These are phyloP conservation scores for Nyctalus aviator DNA, from an alignment of 2,797 vertebrate genomes.

Conservation along the genomic window DNA sequence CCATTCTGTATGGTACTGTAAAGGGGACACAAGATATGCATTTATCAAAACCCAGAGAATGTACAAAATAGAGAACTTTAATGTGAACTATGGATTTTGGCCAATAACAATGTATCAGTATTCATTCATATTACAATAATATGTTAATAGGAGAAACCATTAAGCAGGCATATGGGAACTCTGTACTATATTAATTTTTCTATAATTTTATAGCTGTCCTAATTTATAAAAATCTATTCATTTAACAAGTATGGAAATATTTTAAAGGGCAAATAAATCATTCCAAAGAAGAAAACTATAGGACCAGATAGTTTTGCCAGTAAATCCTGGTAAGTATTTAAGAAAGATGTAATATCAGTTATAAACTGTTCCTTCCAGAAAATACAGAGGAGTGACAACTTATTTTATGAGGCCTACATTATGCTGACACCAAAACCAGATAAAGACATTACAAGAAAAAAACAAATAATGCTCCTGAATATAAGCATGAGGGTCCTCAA, in stretches of 20 bases:
- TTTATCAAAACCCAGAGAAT: background rate
- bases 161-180: background rate
- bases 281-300: background rate
- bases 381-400: background rate
- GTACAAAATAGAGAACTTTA: background rate
- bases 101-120: background rate
- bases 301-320: background rate
- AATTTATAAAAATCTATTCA: background rate
- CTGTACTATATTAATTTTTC: background rate
- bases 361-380: background rate
- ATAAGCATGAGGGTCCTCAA: background rate
- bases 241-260: background rate
- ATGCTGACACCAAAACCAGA: background rate
- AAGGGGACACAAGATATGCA: background rate
- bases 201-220: background rate
- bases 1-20: background rate
- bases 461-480: background rate
- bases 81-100: background rate
- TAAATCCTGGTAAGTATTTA: background rate
- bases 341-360: background rate
- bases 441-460: background rate
- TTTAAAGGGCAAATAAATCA: background rate
- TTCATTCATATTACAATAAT: background rate
- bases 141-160: background rate
- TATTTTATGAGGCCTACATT: background rate